Conservation (phyloP, 2,888 invertebrate genomes). For the Perithous albicinctus region DNA sequence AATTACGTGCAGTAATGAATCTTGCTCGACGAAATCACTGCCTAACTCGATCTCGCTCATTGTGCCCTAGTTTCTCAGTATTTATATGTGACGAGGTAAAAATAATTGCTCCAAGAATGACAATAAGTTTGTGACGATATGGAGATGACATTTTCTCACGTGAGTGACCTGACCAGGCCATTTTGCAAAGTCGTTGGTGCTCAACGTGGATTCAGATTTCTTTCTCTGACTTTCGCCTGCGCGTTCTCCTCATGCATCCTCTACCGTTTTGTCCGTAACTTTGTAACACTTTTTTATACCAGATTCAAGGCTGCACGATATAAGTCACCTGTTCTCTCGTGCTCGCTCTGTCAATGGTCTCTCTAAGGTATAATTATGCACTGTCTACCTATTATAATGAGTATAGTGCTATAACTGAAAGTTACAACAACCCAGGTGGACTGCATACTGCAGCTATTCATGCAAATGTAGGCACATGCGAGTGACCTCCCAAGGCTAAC, state of each 20-base stretch:
- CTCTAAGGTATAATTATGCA: background rate
- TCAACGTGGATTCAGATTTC: constrained; percentile 8
- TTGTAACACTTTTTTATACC: background rate
- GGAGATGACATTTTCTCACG: constrained; percentile 48
- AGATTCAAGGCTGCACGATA: background rate
- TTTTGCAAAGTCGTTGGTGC: constrained; percentile 50
- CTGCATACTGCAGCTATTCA: background rate
- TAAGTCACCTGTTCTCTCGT: background rate
- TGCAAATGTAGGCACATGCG: background rate
- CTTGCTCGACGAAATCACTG: constrained; percentile 1
- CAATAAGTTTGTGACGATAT: constrained; percentile 17
- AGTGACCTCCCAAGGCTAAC: constrained; percentile 13
- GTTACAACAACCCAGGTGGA: background rate
- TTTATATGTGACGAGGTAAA: background rate
- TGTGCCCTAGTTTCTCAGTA: constrained; percentile 9
- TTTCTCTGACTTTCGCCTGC: constrained; percentile 29
- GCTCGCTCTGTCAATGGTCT: background rate
- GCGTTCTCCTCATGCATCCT: no score
- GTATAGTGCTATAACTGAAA: background rate
- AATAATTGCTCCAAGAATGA: constrained; percentile 26
- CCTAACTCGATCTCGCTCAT: constrained; percentile 1
- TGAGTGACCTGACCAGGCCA: constrained; percentile 38
- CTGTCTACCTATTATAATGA: background rate
- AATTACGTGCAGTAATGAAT: constrained; percentile 12
- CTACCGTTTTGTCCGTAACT: background rate